Base-by-base conservation (phyloP, 2,113 vertebrate species). In the Ageneiosus marmoratus region DNA sequence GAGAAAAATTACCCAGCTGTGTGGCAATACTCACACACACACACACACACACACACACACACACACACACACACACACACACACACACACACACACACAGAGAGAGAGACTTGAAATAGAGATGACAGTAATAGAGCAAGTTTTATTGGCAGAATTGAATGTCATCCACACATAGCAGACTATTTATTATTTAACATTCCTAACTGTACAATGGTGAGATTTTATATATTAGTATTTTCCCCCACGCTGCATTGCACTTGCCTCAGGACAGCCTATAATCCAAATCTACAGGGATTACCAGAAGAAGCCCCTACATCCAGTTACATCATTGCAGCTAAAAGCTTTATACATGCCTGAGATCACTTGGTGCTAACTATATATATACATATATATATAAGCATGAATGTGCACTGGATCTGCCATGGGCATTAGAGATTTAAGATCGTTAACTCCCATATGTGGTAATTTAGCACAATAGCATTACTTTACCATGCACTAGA, bases 1-100 rank as follows among this genome's bases (percentile, higher is more conserved):
- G 80, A 80, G 82, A 83, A 80, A 86, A 80, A 80, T 82, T 76
- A 77, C 70, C 73, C 83, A 41, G 44, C 48, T 79, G 50, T 65
- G 79, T 27, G 75, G 7, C 32, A 44, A 72, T 20, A 55, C 50
- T 55, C 73, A 75, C 48, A 32, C 72, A 73, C 70, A 53, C 48
- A 50, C 70, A 50, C 46, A 75, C 48, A 53, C 73, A 51, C 72
- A 53, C 72, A 53, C 72, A 74, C 72, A 51, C 72, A 51, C 72
- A 74, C 72, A 51, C 46, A 74, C 72, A 51, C 15, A 29, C 27
- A 74, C 48, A 32, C 72, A 73, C 70, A 53, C 48, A 50, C 70
- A 50, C 46, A 75, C 48, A 53, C 73, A 51, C 72, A 53, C 72
- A 53, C 72, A 74, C 72, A 51, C 72, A 51, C 72, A 74, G 46